Conservation (phyloP, 1,140 invertebrate genomes). For the Ylistrum balloti region DNA sequence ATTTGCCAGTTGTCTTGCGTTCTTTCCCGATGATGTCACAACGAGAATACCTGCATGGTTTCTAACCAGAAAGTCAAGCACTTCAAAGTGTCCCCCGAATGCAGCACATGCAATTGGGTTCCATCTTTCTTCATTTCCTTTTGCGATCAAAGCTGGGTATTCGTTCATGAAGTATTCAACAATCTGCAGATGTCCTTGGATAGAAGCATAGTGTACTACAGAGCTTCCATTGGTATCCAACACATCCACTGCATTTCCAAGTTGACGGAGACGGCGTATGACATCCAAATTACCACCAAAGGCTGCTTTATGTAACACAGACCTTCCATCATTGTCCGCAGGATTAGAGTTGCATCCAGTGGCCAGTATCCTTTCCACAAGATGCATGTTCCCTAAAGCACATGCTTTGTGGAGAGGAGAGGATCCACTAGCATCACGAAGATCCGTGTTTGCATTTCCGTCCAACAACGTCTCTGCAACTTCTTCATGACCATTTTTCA, state of each 20-base stretch:
- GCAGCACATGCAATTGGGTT: background rate
- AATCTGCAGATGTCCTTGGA: background rate
- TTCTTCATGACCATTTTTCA: background rate
- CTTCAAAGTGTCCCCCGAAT: background rate
- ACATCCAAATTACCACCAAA: background rate
- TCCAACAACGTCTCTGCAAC: background rate
- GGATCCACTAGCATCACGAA: background rate
- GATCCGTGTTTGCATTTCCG: background rate
- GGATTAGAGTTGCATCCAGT: background rate
- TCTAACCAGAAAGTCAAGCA: background rate
- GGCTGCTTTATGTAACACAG: background rate
- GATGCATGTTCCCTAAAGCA: background rate
- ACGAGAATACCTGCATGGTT: background rate
- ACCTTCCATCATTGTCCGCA: background rate
- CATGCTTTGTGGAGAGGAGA: slow-evolving; percentile 3
- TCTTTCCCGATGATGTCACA: background rate
- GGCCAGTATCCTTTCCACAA: background rate
- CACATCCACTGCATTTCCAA: background rate
- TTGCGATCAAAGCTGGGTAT: background rate
- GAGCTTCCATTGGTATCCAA: background rate
- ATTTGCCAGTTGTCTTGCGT: background rate
- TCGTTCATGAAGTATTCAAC: background rate
- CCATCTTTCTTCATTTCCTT: background rate
- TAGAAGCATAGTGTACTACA: background rate
- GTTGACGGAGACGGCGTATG: background rate